phyloP scores from a whole-genome alignment of 2,888 invertebrate species.

The Thecophora atra region DNA sequence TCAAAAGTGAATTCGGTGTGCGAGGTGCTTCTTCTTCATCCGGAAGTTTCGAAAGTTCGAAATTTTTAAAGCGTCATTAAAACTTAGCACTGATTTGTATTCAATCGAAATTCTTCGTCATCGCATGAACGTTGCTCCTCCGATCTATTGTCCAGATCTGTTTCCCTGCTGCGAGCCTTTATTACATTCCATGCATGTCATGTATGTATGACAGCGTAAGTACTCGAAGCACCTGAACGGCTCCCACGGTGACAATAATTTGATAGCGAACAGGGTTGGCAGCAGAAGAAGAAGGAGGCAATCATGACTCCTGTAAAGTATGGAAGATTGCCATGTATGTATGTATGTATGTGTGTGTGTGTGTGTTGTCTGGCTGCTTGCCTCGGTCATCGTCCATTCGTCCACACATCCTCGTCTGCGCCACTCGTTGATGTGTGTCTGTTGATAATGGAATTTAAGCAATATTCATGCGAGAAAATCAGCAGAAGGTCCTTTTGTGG shows the following conservation, averaged over 20 bases:
- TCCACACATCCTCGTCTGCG: background rate
- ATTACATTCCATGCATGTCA: background rate
- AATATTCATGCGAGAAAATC: slow-evolving; percentile 18
- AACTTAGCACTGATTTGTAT: background rate
- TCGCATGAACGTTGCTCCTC: background rate
- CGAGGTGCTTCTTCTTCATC: no score
- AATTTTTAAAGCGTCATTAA: no score
- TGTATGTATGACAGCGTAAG: background rate
- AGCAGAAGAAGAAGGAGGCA: background rate
- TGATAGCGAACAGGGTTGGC: background rate
- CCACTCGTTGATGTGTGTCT: background rate
- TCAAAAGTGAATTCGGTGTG: no score
- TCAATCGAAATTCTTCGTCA: background rate
- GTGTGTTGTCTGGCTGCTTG: background rate
- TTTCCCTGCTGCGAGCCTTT: no score
- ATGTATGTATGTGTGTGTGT: no score
- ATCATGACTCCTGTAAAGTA: background rate
- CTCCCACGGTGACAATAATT: background rate
- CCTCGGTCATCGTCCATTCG: background rate
- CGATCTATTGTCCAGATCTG: background rate
- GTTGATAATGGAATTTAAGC: slow-evolving; percentile 1
- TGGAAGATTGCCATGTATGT: background rate
- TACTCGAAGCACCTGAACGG: background rate
- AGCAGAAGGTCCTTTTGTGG: slow-evolving; percentile 1
- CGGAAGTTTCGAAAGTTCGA: no score